These are phyloP conservation scores for Agrilus mali DNA, from an alignment of 2,888 invertebrate genomes.

Conservation along the genomic window DNA sequence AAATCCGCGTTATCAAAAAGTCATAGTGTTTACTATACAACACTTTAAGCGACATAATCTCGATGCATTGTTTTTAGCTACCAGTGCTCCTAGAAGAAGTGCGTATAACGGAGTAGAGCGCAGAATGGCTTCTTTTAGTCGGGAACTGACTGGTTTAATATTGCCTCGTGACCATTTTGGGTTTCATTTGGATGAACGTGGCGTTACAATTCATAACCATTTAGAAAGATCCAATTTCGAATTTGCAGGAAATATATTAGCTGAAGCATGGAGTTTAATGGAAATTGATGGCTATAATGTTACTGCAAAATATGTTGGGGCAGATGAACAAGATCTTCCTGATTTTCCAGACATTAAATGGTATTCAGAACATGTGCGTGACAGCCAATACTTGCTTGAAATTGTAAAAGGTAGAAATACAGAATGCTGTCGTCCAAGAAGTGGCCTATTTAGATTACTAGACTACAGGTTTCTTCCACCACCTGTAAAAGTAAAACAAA, in stretches of 20 bases:
- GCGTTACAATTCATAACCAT: constrained; percentile 20
- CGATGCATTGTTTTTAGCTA: constrained; percentile 21
- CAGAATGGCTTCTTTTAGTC: constrained; percentile 24
- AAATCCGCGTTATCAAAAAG: constrained; percentile 17
- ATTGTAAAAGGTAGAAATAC: constrained; percentile 1
- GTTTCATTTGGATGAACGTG: constrained; percentile 19
- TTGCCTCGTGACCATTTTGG: constrained; percentile 24
- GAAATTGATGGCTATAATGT: constrained; percentile 18
- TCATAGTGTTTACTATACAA: constrained; percentile 14
- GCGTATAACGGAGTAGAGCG: constrained; percentile 24
- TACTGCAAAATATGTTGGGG: background rate
- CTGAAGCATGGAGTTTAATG: constrained; percentile 19
- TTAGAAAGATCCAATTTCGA: constrained; percentile 26
- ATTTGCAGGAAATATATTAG: constrained; percentile 22
- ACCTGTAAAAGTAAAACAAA: constrained; percentile 6
- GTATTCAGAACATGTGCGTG: constrained; percentile 2
- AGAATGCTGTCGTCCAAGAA: background rate
- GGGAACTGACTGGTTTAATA: constrained; percentile 20
- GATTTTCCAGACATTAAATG: background rate
- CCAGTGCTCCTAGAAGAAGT: constrained; percentile 25
- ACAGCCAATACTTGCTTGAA: constrained; percentile 1
- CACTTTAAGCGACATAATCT: constrained; percentile 17
- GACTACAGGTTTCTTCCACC: constrained; percentile 8
- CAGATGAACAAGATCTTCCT: background rate
- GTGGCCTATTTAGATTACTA: background rate